These are phyloP conservation scores for Rhineura floridana DNA, from an alignment of 2,113 vertebrate species.

Conservation along the genomic window DNA sequence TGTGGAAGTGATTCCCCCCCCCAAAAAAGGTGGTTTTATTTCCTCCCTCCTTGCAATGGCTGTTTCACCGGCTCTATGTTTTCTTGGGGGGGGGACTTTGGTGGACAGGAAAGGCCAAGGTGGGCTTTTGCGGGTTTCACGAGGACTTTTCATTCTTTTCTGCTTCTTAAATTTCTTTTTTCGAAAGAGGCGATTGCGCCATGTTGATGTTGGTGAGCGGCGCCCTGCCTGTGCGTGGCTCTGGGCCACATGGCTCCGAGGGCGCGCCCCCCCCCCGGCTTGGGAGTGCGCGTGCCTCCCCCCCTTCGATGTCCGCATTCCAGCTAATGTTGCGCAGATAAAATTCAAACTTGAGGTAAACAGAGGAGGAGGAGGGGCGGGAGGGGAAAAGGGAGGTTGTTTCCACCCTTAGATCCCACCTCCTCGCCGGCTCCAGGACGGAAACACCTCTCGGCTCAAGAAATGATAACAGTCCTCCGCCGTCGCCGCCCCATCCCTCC, in stretches of 20 bases:
- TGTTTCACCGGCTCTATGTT: too few species aligned
- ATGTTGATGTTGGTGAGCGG: conserved; percentile 43
- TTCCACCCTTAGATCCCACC: conserved; percentile 17
- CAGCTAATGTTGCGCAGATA: conserved; percentile 86
- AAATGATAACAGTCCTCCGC: background rate
- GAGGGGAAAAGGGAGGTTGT: conserved; percentile 23
- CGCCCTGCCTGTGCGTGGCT: conserved; percentile 38
- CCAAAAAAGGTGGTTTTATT: background rate
- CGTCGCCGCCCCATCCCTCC: background rate
- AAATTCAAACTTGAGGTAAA: conserved; percentile 84
- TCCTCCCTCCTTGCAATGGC: background rate
- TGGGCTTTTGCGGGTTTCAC: too few species aligned
- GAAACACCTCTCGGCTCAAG: background rate
- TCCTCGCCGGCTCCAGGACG: conserved; percentile 29
- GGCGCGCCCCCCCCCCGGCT: conserved; percentile 31
- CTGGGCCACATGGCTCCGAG: conserved; percentile 66
- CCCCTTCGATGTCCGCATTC: conserved; percentile 83
- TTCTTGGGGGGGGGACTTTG: too few species aligned
- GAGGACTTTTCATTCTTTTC: too few species aligned
- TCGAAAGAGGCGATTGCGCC: conserved; percentile 48
- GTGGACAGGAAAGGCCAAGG: background rate
- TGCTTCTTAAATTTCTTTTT: too few species aligned
- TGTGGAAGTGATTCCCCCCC: background rate
- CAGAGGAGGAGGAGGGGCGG: conserved; percentile 67
- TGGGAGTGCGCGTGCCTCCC: conserved; percentile 24